Evolutionary conservation across 2,113 vertebrate genomes (phyloP), one percentile per base, ranked within the genome.

Genomic region (Phyllostomus hastatus): DNA sequence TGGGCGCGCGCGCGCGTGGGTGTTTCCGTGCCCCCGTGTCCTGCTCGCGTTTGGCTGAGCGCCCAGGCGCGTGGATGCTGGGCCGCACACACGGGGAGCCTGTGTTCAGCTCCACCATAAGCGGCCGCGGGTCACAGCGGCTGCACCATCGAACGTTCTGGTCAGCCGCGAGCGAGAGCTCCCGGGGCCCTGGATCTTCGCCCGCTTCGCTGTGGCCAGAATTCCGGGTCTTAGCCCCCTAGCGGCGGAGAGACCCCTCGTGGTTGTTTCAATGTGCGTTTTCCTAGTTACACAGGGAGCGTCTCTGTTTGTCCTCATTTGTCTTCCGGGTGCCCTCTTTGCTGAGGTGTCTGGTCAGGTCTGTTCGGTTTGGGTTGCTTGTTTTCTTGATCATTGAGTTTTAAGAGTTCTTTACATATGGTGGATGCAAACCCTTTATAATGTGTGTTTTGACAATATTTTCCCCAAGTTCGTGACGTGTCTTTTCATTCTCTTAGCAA

Each of bases 91-190:
- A 4, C 41, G n/a, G 5, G 4, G 4, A 54, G 20, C 50, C 64
- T 16, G 17, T 5, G 64, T 8, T 33, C 9, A 16, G 22, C 54
- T 57, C n/a, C 38, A 38, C 31, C 4, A 43, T 31, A 54, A 59
- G 43, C 5, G 20, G 38, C 26, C 4, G 2, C 10, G 43, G 24
- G 35, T n/a, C 35, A 35, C 38, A n/a, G 22, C 5, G 48, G 31
- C 24, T 20, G 79, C 0, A 3, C 17, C 4, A 0, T 16, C 17
- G 11, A 14, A 5, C 59, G 1, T n/a, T 4, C 50, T 43, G 12
- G 20, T 24, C 19, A 14, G 79, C 38, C 24, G 2, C 2, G 10
- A 1, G 7, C 0, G 52, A 52, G 64, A 3, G 1, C 1, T 72
- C 31, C 4, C 7, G 1, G 7, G 22, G 26, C 17, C 57, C 17